Evolutionary conservation across 1,140 invertebrate genomes (phyloP).

Genomic region (Bombus turneri): DNA sequence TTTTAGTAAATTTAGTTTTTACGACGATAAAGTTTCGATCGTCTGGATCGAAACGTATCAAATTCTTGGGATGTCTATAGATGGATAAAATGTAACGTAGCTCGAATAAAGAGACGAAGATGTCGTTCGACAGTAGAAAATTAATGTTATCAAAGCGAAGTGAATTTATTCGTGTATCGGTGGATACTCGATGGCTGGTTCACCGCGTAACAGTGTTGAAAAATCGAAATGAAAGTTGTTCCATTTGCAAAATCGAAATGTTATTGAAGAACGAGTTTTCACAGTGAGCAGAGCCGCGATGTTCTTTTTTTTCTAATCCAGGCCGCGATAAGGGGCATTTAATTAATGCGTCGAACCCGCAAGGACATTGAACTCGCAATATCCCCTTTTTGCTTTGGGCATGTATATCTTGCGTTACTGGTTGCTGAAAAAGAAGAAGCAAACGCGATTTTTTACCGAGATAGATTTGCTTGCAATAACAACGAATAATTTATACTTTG

Average conservation of each 20-base stretch:
- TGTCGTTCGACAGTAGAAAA: conserved; percentile 13
- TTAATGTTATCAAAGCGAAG: neutral
- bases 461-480: neutral
- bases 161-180: neutral
- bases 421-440: neutral
- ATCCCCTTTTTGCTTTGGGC: neutral
- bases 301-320: conserved; percentile 6
- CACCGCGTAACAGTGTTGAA: conserved; percentile 28
- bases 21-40: neutral
- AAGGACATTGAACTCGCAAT: conserved; percentile 32
- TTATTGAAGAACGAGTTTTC: conserved; percentile 33
- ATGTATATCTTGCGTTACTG: neutral
- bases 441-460: neutral
- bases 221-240: conserved; percentile 64
- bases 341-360: neutral
- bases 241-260: conserved; percentile 37
- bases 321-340: conserved; percentile 11
- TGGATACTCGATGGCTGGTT: conserved; percentile 30
- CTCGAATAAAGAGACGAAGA: neutral
- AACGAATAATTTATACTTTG: neutral
- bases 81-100: neutral
- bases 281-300: conserved; percentile 14
- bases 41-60: neutral
- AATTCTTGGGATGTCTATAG: neutral
- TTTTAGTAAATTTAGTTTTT: neutral